phyloP scores from a whole-genome alignment of 2,888 invertebrate species.

The Oxytorus armatus region DNA sequence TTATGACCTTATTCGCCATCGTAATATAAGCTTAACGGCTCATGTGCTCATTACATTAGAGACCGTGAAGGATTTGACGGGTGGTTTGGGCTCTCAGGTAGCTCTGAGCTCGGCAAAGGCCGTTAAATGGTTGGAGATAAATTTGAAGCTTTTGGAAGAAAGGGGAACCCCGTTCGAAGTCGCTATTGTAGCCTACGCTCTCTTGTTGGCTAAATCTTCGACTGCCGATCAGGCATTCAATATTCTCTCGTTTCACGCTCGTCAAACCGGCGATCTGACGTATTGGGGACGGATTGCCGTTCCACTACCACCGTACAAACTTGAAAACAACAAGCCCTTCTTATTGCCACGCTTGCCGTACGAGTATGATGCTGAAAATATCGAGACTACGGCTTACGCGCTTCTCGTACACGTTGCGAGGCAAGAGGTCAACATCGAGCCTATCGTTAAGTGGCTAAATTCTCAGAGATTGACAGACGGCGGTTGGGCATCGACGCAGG shows the following conservation, averaged over 20 bases:
- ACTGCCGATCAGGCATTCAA: slow-evolving; percentile 93
- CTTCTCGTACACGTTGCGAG: slow-evolving; percentile 94
- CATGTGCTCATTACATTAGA: slow-evolving; percentile 96
- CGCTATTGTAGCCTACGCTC: slow-evolving; percentile 95
- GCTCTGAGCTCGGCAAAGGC: slow-evolving; percentile 91
- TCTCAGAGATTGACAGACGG: slow-evolving; percentile 94
- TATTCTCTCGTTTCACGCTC: slow-evolving; percentile 88
- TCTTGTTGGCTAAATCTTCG: slow-evolving; percentile 93
- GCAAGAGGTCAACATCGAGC: slow-evolving; percentile 92
- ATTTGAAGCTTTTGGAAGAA: slow-evolving; percentile 90
- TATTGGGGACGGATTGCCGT: slow-evolving; percentile 94
- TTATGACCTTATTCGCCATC: slow-evolving; percentile 85
- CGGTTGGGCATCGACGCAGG: slow-evolving; percentile 96
- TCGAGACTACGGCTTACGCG: slow-evolving; percentile 97
- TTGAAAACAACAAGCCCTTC: slow-evolving; percentile 97
- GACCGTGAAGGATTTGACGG: slow-evolving; percentile 92
- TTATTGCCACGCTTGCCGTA: slow-evolving; percentile 94
- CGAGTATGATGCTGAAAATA: slow-evolving; percentile 95
- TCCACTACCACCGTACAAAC: slow-evolving; percentile 92
- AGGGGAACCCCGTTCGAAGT: slow-evolving; percentile 93
- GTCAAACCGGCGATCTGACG: slow-evolving; percentile 85
- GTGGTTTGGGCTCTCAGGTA: slow-evolving; percentile 90
- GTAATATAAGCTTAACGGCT: slow-evolving; percentile 96
- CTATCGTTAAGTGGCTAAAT: slow-evolving; percentile 96
- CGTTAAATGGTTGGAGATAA: slow-evolving; percentile 92